A percentile compares a stretch with the other conserved stretches of the same genome.
phyloP scores from a whole-genome alignment of 2,797 vertebrate species.

The Clarias pachynema region DNA sequence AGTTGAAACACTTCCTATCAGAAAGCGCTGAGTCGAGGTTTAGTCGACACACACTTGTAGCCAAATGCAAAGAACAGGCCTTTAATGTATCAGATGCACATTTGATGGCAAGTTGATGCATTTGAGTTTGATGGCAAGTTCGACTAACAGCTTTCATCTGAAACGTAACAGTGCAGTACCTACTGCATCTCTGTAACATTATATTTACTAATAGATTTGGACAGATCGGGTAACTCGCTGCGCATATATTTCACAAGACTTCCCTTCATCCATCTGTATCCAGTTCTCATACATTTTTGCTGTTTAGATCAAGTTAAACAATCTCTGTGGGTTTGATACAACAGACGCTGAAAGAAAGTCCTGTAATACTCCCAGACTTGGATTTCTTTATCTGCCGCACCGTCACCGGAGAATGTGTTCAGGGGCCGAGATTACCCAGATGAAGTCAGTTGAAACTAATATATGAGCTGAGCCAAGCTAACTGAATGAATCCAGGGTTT shows the following conservation, averaged over 20 bases:
- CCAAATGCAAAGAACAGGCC: constrained; percentile 16
- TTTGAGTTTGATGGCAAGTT: constrained; percentile 22
- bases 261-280: constrained; percentile 25
- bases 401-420: constrained; percentile 53
- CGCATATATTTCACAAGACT: constrained; percentile 30
- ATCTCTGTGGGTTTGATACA: constrained; percentile 41
- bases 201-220: constrained; percentile 22
- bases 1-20: constrained; percentile 50
- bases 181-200: constrained; percentile 20
- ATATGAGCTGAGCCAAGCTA: constrained; percentile 45
- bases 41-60: constrained; percentile 12
- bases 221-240: constrained; percentile 3
- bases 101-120: too few relatives aligned
- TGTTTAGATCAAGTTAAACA: constrained; percentile 44
- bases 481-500: constrained; percentile 56
- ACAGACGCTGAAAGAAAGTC: constrained; percentile 48
- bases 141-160: constrained; percentile 9
- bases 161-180: neutral
- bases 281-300: constrained; percentile 36
- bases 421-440: constrained; percentile 45
- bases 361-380: constrained; percentile 54
- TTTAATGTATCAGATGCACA: constrained; percentile 27
- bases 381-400: constrained; percentile 54
- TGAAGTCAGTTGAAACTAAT: constrained; percentile 56
- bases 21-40: constrained; percentile 42